Conservation (phyloP, 2,113 vertebrate species). For the Malurus elegans region DNA sequence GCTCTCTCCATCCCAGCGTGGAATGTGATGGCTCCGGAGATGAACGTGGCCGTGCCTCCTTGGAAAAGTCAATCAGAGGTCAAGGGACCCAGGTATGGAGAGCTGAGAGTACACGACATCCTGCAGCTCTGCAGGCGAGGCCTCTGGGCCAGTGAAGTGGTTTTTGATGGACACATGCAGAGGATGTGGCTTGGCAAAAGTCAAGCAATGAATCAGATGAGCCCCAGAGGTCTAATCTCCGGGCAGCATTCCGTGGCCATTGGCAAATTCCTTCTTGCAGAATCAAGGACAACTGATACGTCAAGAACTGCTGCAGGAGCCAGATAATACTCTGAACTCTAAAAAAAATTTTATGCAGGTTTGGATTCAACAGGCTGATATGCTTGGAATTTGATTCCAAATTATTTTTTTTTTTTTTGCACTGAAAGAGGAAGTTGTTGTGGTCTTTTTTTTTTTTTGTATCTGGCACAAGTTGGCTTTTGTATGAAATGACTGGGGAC, state of each 20-base stretch:
- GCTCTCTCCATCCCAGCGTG: neutral
- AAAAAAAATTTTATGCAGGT: neutral
- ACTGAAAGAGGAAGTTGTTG: neutral
- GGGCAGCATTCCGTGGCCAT: fast-evolving
- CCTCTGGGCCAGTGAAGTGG: neutral
- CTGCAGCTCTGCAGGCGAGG: neutral
- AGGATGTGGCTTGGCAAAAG: neutral
- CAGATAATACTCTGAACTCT: neutral
- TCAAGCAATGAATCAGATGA: neutral
- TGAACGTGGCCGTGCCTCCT: fast-evolving
- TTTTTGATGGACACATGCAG: neutral
- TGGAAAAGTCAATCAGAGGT: neutral
- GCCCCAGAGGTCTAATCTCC: neutral
- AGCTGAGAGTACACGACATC: neutral
- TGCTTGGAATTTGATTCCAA: neutral
- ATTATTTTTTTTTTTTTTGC: neutral
- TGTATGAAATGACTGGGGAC: neutral
- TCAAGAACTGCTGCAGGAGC: neutral
- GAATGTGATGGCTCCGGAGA: neutral
- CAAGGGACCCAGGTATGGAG: neutral
- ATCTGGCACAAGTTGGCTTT: neutral
- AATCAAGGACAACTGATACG: neutral
- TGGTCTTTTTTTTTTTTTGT: no score
- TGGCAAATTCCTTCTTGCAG: neutral
- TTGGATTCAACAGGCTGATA: neutral